phyloP scores from a whole-genome alignment of 2,113 vertebrate species.

The Tiliqua scincoides region DNA sequence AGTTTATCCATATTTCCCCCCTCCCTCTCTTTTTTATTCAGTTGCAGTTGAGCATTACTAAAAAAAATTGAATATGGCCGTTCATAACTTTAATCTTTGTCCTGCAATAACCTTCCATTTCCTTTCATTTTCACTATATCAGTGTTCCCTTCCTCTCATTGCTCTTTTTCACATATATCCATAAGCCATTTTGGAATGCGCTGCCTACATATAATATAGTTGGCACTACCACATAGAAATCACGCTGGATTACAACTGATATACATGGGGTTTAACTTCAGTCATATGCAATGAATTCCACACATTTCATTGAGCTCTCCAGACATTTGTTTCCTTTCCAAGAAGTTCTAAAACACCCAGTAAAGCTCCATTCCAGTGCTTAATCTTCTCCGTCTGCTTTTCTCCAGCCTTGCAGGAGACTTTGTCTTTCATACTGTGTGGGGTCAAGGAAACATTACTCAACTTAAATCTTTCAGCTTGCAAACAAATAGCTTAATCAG shows the following conservation, averaged over 20 bases:
- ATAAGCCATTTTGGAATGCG: not conserved
- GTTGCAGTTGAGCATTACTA: too few species aligned
- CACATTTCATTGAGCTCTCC: not conserved
- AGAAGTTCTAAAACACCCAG: not conserved
- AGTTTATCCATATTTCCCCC: too few species aligned
- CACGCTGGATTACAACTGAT: not conserved
- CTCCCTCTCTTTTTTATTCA: too few species aligned
- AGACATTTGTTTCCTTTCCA: not conserved
- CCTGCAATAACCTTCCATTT: not conserved
- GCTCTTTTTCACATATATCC: not conserved
- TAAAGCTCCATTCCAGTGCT: not conserved
- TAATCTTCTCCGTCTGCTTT: constrained; percentile 5
- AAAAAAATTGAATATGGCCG: not conserved
- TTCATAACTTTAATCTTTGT: not conserved
- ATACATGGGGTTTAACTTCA: not conserved
- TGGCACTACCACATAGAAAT: not conserved
- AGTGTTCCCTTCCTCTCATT: not conserved
- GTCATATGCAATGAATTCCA: accelerated
- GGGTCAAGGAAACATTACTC: constrained; percentile 6
- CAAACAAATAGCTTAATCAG: constrained; percentile 16
- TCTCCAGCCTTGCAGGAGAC: not conserved
- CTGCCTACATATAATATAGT: not conserved
- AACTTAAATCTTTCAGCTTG: constrained; percentile 29
- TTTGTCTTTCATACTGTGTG: not conserved
- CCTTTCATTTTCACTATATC: not conserved